Evolutionary conservation across 2,113 vertebrate genomes (phyloP).

Genomic region (Ovis aries): DNA sequence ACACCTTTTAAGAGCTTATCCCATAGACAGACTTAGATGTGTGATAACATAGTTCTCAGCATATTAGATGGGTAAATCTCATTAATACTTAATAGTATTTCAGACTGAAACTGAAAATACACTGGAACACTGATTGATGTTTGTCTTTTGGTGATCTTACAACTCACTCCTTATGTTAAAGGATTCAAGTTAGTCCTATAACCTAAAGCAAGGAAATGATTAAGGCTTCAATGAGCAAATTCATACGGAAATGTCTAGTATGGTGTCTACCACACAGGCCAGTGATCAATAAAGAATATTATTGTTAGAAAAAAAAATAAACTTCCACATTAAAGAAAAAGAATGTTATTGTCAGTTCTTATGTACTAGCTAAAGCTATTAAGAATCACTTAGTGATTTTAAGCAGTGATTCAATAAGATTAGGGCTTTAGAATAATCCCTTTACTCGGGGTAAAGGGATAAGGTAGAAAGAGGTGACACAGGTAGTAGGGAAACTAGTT

Average conservation of each 20-base stretch:
- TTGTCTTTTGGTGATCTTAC: neutral
- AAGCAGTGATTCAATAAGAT: neutral
- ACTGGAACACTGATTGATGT: neutral
- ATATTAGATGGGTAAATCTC: neutral
- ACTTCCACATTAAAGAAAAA: neutral
- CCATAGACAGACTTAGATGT: neutral
- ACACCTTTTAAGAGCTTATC: neutral
- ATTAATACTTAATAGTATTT: neutral
- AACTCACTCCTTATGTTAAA: neutral
- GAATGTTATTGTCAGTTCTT: neutral
- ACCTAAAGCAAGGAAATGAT: neutral
- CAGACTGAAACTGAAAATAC: neutral
- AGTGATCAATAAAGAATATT: neutral
- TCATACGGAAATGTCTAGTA: neutral
- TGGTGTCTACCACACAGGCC: neutral
- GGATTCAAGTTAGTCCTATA: neutral
- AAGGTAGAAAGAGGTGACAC: neutral
- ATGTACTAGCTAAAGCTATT: neutral
- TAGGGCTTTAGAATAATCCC: neutral
- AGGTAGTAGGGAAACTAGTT: slow-evolving; percentile 17
- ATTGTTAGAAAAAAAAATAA: neutral
- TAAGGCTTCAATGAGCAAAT: neutral
- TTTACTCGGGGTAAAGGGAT: neutral
- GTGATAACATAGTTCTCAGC: neutral
- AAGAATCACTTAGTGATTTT: slow-evolving; percentile 5